These are phyloP conservation scores for Thalassoma bifasciatum DNA, from an alignment of 2,113 vertebrate species.

Conservation along the genomic window DNA sequence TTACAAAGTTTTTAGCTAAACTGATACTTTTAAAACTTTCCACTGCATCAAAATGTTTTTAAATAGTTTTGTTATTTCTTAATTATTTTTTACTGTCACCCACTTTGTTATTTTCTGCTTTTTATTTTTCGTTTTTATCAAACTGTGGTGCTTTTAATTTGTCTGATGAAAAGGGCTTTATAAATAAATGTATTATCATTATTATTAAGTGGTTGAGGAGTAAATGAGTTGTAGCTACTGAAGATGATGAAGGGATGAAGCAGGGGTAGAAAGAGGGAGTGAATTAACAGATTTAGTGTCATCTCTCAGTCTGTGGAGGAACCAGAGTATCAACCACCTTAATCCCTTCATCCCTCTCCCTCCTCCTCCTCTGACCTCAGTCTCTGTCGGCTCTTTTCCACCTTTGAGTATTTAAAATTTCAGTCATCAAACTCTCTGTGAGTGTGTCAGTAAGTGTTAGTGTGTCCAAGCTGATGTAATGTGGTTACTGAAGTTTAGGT, in stretches of 20 bases:
- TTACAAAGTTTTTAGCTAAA: no score
- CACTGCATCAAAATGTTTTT: no score
- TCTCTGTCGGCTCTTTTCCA: constrained; percentile 56
- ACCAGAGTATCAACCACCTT: constrained; percentile 81
- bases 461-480: constrained; percentile 9
- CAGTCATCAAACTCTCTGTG: constrained; percentile 45
- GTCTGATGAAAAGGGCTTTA: no score
- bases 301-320: constrained; percentile 82
- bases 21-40: no score
- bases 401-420: constrained; percentile 55
- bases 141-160: no score
- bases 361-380: constrained; percentile 46
- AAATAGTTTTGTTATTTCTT: no score
- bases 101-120: no score
- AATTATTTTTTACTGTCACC: no score
- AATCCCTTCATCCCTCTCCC: constrained; percentile 80
- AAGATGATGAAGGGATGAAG: neutral
- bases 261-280: constrained; percentile 44
- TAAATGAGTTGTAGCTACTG: constrained; percentile 18
- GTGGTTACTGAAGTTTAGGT: no score
- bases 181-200: no score
- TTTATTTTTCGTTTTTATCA: no score
- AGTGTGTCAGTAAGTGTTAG: constrained; percentile 40
- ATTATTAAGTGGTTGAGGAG: constrained; percentile 6
- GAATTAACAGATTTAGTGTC: constrained; percentile 85